phyloP scores from a whole-genome alignment of 2,797 vertebrate genomes.

The Xerus rutilus region DNA sequence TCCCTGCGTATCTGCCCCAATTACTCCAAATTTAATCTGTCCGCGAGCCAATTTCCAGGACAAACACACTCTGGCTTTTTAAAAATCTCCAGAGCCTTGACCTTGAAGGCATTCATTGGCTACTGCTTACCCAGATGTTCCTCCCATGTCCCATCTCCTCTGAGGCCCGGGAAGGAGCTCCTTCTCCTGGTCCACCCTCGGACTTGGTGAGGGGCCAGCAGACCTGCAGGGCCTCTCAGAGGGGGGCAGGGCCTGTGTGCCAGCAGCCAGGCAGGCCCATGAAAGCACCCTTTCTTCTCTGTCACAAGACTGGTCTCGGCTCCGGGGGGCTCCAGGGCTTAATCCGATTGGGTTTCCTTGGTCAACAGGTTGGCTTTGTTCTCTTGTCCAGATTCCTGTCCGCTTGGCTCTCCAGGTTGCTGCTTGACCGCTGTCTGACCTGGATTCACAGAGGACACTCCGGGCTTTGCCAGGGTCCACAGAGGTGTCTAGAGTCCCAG shows the following conservation, averaged over 20 bases:
- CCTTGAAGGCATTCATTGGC: constrained; percentile 52
- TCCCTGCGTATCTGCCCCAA: constrained; percentile 73
- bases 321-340: not conserved
- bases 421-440: constrained; percentile 64
- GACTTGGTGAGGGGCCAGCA: not conserved
- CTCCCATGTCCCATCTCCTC: not conserved
- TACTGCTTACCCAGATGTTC: not conserved
- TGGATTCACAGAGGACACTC: constrained; percentile 56
- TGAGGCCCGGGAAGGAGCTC: not conserved
- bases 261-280: not conserved
- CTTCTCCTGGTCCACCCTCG: not conserved
- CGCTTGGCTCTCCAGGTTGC: constrained; percentile 26
- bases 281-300: constrained; percentile 68
- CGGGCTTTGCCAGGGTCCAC: not conserved
- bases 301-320: constrained; percentile 16
- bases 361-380: constrained; percentile 74
- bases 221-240: not conserved
- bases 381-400: constrained; percentile 56
- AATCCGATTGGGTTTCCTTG: constrained; percentile 70
- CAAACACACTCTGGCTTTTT: constrained; percentile 68
- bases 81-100: constrained; percentile 52
- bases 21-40: constrained; percentile 78
- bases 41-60: constrained; percentile 76
- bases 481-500: not conserved
- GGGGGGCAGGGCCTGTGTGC: not conserved